Conservation (phyloP, 2,797 vertebrate genomes). For the Typhlichthys eigenmanni region DNA sequence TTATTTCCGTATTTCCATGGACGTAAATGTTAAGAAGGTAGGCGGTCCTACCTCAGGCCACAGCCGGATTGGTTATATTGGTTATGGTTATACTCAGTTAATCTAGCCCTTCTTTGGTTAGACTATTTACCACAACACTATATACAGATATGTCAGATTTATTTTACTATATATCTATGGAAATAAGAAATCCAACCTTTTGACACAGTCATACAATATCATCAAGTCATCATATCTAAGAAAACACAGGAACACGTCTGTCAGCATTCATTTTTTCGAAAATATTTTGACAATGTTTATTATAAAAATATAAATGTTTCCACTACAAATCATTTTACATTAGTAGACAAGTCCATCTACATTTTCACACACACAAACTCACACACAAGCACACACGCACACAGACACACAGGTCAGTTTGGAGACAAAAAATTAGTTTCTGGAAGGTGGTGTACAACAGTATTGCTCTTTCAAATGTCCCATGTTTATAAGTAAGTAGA, state of each 20-base stretch:
- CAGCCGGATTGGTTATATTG: too few species aligned
- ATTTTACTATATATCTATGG: too few species aligned
- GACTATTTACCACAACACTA: too few species aligned
- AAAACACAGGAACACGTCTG: conserved; percentile 73
- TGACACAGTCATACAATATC: too few species aligned
- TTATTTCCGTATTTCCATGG: too few species aligned
- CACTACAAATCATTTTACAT: conserved; percentile 99
- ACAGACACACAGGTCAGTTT: conserved; percentile 50
- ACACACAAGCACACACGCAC: conserved; percentile 79
- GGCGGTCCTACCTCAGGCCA: too few species aligned
- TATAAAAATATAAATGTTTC: conserved; percentile 99
- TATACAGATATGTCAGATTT: too few species aligned
- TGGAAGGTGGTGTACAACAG: conserved; percentile 70
- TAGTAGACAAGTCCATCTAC: conserved; percentile 98
- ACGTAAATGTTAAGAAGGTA: too few species aligned
- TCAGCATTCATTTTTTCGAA: conserved; percentile 92
- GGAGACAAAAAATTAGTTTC: conserved; percentile 63
- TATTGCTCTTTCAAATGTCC: conserved; percentile 86
- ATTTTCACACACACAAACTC: conserved; percentile 80
- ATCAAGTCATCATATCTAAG: conserved; percentile 25
- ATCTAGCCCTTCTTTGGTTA: too few species aligned
- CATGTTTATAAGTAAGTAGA: conserved; percentile 86
- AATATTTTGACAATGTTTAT: conserved; percentile 99
- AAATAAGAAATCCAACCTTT: too few species aligned
- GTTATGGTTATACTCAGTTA: too few species aligned